A percentile compares a stretch with the other conserved stretches of the same genome.
Conservation (phyloP, 2,113 vertebrate genomes). For the Platysteira castanea region DNA sequence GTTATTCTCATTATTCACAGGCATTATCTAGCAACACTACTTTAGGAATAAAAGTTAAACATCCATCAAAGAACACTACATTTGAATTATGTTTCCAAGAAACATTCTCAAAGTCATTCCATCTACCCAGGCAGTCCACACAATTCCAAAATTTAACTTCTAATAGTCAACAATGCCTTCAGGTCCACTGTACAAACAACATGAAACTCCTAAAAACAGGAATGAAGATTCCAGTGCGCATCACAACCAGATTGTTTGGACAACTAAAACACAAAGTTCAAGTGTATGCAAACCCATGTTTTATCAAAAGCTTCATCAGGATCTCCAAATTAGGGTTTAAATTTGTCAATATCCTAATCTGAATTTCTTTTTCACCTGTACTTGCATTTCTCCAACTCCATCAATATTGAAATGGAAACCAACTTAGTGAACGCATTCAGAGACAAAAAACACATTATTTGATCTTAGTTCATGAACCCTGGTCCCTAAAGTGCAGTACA, state of each 20-base stretch:
- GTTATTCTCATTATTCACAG: background rate
- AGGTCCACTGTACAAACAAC: background rate
- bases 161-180: background rate
- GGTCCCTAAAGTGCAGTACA: background rate
- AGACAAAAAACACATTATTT: background rate
- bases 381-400: background rate
- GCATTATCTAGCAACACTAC: background rate
- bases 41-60: background rate
- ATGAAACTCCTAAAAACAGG: background rate
- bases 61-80: background rate
- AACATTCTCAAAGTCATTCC: background rate
- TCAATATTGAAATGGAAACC: background rate
- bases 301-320: background rate
- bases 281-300: background rate
- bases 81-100: background rate
- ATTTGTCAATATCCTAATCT: background rate
- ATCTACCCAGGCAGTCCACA: background rate
- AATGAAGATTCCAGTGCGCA: background rate
- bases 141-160: background rate
- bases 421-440: background rate
- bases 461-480: background rate
- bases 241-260: background rate
- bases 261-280: rapidly evolving
- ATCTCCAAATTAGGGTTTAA: background rate
- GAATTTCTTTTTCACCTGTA: background rate